Evolutionary conservation across 1,140 invertebrate species (phyloP), one percentile per base, ranked within the genome.

Genomic region (Aradophagus sp.): DNA sequence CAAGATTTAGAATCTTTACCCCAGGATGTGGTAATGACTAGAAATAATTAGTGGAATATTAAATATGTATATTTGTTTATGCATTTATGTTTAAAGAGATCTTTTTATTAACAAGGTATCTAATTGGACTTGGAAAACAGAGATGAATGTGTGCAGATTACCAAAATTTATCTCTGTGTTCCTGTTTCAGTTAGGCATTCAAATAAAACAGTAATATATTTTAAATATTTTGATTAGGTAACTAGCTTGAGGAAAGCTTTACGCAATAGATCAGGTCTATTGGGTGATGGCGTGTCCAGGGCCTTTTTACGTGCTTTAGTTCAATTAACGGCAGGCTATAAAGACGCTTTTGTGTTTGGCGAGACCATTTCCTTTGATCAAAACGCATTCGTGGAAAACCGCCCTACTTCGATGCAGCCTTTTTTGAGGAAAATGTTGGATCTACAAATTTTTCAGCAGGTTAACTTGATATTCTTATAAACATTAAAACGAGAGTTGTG

Each of bases 361-460:
- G 89, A 94, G 77, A 89, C 91, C 65, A 96, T 96, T 35, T 95
- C 93, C 0, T 97, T 97, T 81, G 90, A 93, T 80, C 87, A 90
- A 35, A 93, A 97, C 73, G 89, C 90, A 41, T 97, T 98, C 82
- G 91, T 98, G 6, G 91, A 91, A 80, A 94, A 92, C 23, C 88
- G 95, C 52, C 90, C 93, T 17, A 84, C 90, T 47, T 89, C 91
- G 4, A 91, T 97, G 88, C 94, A 96, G 79, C 92, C 94, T 1
- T 97, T 97, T 86, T 86, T 97, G 15, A 88, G 90, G 74, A 93
- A 95, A 86, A 96, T 98, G 91, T 86, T 97, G 36, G 90, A 96
- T 56, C 87, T 97, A 10, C 96, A 98, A 86, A 97, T 97, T 74
- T 98, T 98, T 86, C 93, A 95, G 79, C 95, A 97, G 89, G 93